phyloP scores from a whole-genome alignment of 2,113 vertebrate genomes.

The Datnioides undecimradiatus region DNA sequence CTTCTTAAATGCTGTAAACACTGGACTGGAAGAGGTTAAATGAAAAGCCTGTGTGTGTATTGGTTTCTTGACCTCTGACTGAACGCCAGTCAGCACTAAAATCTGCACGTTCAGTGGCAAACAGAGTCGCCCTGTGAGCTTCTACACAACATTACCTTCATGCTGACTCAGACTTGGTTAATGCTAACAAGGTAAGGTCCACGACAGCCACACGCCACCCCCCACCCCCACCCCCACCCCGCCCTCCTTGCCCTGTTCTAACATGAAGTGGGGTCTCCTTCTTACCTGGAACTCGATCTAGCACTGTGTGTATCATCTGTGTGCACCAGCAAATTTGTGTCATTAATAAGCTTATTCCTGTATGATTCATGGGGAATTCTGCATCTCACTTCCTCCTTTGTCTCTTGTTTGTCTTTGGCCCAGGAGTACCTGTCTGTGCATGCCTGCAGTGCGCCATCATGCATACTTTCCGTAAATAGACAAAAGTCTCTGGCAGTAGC shows the following conservation, averaged over 20 bases:
- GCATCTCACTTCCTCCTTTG: neutral
- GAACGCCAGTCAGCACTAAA: neutral
- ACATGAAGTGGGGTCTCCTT: constrained; percentile 29
- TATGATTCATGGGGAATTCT: constrained; percentile 53
- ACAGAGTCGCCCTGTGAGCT: constrained; percentile 1
- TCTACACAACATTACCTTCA: neutral
- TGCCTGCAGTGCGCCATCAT: constrained; percentile 33
- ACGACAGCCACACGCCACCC: neutral
- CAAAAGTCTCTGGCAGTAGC: constrained; percentile 38
- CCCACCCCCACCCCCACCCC: accelerated
- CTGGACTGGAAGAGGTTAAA: neutral
- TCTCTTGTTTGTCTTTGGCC: constrained; percentile 32
- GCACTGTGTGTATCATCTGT: constrained; percentile 38
- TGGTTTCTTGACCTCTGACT: constrained; percentile 9
- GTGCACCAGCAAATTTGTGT: constrained; percentile 38
- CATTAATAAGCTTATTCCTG: constrained; percentile 63
- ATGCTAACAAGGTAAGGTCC: constrained; percentile 8
- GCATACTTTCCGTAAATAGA: constrained; percentile 41
- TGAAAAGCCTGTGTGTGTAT: too few relatives aligned
- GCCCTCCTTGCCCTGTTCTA: too few relatives aligned
- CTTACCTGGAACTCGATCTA: constrained; percentile 51
- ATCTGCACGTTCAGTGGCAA: neutral
- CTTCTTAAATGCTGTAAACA: neutral
- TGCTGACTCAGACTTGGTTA: constrained; percentile 49
- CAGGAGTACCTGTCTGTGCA: constrained; percentile 57